Evolutionary conservation across 2,113 vertebrate species (phyloP).

Genomic region (Gnathonemus longibarbis): DNA sequence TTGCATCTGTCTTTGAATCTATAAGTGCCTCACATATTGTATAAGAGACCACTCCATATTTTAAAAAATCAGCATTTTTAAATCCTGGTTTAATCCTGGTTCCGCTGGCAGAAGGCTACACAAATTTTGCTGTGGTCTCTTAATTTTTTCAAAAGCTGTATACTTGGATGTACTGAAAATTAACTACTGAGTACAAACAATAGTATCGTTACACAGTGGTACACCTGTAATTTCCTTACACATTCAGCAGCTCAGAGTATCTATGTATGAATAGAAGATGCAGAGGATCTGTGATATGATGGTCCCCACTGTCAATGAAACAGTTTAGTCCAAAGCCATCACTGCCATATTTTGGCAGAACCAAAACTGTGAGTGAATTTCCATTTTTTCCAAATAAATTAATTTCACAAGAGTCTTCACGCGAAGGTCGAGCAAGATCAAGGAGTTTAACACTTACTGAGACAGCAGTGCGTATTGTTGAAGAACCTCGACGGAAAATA

Average conservation of each 20-base stretch:
- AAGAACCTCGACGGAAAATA: neutral
- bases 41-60: neutral
- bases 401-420: neutral
- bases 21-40: neutral
- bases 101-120: neutral
- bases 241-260: neutral
- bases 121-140: no score
- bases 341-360: neutral
- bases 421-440: neutral
- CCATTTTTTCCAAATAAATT: neutral
- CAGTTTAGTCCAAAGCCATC: neutral
- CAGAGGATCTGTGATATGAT: neutral
- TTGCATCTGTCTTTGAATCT: neutral
- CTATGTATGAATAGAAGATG: neutral
- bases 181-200: neutral
- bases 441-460: neutral
- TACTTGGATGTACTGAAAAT: neutral
- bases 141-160: no score
- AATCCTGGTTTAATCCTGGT: neutral
- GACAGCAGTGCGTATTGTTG: neutral
- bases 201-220: neutral
- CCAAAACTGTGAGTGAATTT: neutral
- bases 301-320: neutral
- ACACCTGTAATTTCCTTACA: neutral
- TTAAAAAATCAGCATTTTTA: neutral